These are phyloP conservation scores for Chrysomallon squamiferum DNA, from an alignment of 1,140 invertebrate species.

Conservation along the genomic window DNA sequence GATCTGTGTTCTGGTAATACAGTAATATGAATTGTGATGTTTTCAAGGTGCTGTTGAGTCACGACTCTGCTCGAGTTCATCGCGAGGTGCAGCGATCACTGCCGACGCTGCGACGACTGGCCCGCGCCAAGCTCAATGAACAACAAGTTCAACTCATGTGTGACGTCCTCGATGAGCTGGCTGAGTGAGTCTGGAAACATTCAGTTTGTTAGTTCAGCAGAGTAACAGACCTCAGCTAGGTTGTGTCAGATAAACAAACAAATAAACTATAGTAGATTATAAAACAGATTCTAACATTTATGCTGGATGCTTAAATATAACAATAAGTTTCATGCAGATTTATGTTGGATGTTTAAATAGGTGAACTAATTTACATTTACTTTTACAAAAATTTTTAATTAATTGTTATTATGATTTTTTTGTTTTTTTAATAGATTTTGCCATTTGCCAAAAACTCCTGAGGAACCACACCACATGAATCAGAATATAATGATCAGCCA, in stretches of 20 bases:
- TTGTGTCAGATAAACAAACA: background rate
- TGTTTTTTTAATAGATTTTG: conserved; percentile 53
- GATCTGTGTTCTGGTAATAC: no score
- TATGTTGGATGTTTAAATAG: no score
- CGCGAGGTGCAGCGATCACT: conserved; percentile 54
- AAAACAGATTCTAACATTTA: background rate
- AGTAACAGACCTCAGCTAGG: background rate
- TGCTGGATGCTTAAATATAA: no score
- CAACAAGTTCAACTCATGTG: conserved; percentile 57
- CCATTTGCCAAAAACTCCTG: conserved; percentile 53
- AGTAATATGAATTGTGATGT: no score
- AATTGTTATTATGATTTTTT: no score
- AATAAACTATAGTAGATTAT: background rate
- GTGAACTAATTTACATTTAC: no score
- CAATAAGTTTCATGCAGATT: no score
- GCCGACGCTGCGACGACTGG: conserved; percentile 50
- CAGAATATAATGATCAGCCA: conserved; percentile 62
- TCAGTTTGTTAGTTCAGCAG: background rate
- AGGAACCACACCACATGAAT: conserved; percentile 61
- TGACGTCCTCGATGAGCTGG: conserved; percentile 58
- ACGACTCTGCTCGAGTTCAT: conserved; percentile 55
- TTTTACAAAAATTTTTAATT: no score
- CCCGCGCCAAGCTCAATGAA: conserved; percentile 57
- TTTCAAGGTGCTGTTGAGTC: conserved; percentile 48
- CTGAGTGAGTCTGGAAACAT: conserved; percentile 48